Base-by-base conservation (phyloP, 2,113 vertebrate genomes). In the Panthera tigris region DNA sequence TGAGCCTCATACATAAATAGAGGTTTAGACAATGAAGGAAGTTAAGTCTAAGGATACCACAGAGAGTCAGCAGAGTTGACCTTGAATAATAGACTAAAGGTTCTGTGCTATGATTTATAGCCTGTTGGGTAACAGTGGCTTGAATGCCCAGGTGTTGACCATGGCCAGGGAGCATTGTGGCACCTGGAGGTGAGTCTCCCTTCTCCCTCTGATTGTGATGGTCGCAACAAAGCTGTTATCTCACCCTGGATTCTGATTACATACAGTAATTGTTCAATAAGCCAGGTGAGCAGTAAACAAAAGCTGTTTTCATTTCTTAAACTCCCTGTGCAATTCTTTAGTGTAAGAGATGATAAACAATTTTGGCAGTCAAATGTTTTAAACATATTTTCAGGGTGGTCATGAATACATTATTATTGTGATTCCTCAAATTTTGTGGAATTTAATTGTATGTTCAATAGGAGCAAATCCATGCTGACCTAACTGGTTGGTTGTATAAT, bases 381-480 rank as follows among this genome's bases (percentile, higher is more conserved):
- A 95, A 87, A 68, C 14, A 71, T 82, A 79, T 95, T 91, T 92
- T 69, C 13, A 63, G n/a, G 25, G 15, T 91, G 29, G 5, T 81
- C 80, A 88, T 29, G 63, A 94, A 84, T 68, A 71, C 21, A 73
- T 90, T 52, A 73, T 97, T 91, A 76, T 95, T 74, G 15, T 88
- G 90, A 87, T 89, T 96, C 27, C 33, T 92, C 36, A 84, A 65
- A 71, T 81, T 92, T 86, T 74, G 48, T 74, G 45, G 18, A 65
- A 92, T 57, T 95, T 96, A 96, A 97, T 89, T 94, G 48, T 83
- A 69, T 89, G 74, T 65, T 93, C 15, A 92, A 1, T 36, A 94
- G 69, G 68, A 97, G 93, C 19, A 96, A 93, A 96, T 87, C 36
- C 61, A 95, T 90, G 48, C 69, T 71, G 85, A 97, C 80, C 29